Evolutionary conservation across 2,888 invertebrate species (phyloP).

Genomic region (Mellilla xanthometata): DNA sequence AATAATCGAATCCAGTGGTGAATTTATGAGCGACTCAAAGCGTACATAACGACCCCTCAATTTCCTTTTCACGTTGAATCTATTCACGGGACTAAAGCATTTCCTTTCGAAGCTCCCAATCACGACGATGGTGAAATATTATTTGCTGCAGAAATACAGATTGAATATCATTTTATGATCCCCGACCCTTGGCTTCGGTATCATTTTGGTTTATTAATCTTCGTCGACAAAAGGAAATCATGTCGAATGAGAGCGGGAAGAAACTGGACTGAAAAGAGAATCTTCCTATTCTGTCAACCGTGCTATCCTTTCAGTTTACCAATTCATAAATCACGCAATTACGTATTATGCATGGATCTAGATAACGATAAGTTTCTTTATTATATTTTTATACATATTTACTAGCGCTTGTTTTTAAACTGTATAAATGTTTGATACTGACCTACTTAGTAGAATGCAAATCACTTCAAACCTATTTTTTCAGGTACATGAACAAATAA

Average conservation of each 20-base stretch:
- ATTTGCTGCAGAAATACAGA: slow-evolving; percentile 27
- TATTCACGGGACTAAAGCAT: slow-evolving; percentile 69
- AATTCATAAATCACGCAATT: too few relatives aligned
- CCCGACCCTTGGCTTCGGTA: slow-evolving; percentile 8
- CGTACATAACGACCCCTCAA: slow-evolving; percentile 73
- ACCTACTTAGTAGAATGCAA: slow-evolving; percentile 4
- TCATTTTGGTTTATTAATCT: slow-evolving; percentile 11
- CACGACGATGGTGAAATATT: slow-evolving; percentile 60
- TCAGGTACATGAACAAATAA: slow-evolving; percentile 23
- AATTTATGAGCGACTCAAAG: slow-evolving; percentile 64
- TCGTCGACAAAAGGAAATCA: slow-evolving; percentile 8
- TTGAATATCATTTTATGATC: slow-evolving; percentile 13
- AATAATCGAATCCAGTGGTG: slow-evolving; percentile 49
- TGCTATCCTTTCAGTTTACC: not conserved
- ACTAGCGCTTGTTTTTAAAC: too few relatives aligned
- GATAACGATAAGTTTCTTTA: too few relatives aligned
- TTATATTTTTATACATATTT: too few relatives aligned
- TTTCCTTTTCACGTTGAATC: slow-evolving; percentile 73
- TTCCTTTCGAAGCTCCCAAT: slow-evolving; percentile 64
- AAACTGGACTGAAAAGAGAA: not conserved
- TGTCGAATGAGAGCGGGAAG: not conserved
- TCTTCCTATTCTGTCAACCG: not conserved
- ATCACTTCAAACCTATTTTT: slow-evolving; percentile 6
- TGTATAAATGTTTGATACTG: not conserved
- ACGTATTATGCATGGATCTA: too few relatives aligned